Evolutionary conservation across 2,797 vertebrate species (phyloP).

Genomic region (Anas bahamensis): DNA sequence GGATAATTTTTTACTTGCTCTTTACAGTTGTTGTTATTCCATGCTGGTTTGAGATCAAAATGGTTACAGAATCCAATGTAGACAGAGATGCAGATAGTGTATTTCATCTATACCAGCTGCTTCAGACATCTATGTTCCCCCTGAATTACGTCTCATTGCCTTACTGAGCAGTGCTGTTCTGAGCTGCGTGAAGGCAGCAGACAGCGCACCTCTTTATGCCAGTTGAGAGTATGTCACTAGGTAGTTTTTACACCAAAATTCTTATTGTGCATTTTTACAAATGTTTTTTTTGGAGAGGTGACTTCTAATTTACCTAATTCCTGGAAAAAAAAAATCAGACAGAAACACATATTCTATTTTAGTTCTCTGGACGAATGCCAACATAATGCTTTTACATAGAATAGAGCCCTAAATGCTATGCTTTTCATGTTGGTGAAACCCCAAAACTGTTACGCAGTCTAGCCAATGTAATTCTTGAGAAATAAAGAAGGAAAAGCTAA

Average conservation of each 20-base stretch:
- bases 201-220: not conserved
- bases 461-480: not conserved
- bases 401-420: not conserved
- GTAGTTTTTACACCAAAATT: not conserved
- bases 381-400: not conserved
- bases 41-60: not conserved
- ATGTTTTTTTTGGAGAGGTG: not conserved
- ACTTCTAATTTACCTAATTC: not conserved
- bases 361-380: not conserved
- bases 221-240: not conserved
- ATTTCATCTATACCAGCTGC: not conserved
- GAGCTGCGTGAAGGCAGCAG: not conserved
- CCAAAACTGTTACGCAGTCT: not conserved
- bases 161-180: not conserved
- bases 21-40: not conserved
- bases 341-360: not conserved
- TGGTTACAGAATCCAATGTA: not conserved
- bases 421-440: not conserved
- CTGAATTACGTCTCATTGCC: not conserved
- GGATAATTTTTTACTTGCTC: not conserved
- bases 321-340: not conserved
- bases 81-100: not conserved
- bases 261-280: not conserved
- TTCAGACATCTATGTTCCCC: not conserved
- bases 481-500: not conserved